phyloP scores from a whole-genome alignment of 2,797 vertebrate genomes.

The Pipistrellus pygmaeus region DNA sequence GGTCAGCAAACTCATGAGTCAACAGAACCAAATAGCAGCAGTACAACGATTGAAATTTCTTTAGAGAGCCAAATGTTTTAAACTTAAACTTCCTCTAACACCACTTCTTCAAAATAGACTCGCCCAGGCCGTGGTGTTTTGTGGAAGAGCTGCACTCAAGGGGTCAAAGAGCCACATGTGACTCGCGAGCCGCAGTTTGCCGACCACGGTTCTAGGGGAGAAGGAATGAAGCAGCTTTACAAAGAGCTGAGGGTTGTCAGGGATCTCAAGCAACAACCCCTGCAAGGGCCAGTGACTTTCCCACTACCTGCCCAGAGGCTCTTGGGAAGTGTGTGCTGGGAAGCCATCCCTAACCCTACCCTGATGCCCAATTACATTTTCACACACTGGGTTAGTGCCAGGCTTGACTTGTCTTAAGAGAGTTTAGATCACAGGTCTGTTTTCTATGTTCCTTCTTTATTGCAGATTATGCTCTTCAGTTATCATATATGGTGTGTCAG shows the following conservation, averaged over 20 bases:
- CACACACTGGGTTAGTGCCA: not conserved
- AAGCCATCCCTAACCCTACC: not conserved
- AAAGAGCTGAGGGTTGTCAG: not conserved
- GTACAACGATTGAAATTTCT: too few species aligned
- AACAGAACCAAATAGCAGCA: too few species aligned
- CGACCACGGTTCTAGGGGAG: not conserved
- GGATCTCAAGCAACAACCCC: not conserved
- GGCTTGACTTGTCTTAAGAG: not conserved
- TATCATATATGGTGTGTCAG: conserved; percentile 72
- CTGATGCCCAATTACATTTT: not conserved
- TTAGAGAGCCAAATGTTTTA: too few species aligned
- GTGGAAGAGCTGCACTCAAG: too few species aligned
- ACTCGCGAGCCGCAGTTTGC: too few species aligned
- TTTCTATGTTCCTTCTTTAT: not conserved
- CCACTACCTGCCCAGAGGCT: not conserved
- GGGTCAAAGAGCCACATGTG: too few species aligned
- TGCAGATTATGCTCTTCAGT: not conserved
- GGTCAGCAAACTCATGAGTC: too few species aligned
- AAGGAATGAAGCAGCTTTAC: not conserved
- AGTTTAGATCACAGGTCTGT: not conserved
- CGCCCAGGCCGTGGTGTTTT: too few species aligned
- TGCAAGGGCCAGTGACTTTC: not conserved
- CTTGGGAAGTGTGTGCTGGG: not conserved
- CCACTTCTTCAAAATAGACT: too few species aligned
- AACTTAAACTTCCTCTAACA: too few species aligned